Evolutionary conservation across 2,113 vertebrate genomes (phyloP).

Genomic region (Numenius arquata): DNA sequence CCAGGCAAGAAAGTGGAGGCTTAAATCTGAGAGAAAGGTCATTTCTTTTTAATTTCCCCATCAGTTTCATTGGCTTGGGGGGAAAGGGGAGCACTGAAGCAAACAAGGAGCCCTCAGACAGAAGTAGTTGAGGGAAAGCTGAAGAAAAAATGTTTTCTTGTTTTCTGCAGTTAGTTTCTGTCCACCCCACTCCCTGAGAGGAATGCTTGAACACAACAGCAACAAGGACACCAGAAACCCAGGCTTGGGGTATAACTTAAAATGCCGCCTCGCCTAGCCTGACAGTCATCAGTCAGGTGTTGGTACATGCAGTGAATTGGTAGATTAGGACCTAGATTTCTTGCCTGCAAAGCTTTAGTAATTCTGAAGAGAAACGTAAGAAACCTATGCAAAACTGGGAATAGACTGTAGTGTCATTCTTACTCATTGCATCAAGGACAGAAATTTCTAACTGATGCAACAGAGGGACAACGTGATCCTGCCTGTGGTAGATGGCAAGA

Average conservation of each 20-base stretch:
- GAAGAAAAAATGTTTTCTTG: not conserved
- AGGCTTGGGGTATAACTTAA: not conserved
- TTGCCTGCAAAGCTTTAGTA: not conserved
- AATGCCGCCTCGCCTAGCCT: accelerated
- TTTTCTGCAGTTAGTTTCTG: not conserved
- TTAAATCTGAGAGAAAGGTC: not conserved
- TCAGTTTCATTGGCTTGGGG: not conserved
- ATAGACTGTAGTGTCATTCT: not conserved
- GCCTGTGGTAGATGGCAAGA: conserved; percentile 24
- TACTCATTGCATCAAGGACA: not conserved
- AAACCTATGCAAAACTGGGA: not conserved
- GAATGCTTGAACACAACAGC: not conserved
- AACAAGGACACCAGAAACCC: not conserved
- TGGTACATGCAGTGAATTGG: not conserved
- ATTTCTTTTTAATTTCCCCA: not conserved
- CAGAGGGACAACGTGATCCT: not conserved
- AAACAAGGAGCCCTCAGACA: not conserved
- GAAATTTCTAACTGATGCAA: not conserved
- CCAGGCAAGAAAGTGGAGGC: not conserved
- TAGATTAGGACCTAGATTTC: not conserved
- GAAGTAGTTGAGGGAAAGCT: not conserved
- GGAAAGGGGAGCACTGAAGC: not conserved
- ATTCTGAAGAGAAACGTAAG: not conserved
- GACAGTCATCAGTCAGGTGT: not conserved
- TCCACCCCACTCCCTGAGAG: not conserved